These are phyloP conservation scores for Panopea generosa DNA, from an alignment of 2,888 invertebrate species.

Conservation along the genomic window DNA sequence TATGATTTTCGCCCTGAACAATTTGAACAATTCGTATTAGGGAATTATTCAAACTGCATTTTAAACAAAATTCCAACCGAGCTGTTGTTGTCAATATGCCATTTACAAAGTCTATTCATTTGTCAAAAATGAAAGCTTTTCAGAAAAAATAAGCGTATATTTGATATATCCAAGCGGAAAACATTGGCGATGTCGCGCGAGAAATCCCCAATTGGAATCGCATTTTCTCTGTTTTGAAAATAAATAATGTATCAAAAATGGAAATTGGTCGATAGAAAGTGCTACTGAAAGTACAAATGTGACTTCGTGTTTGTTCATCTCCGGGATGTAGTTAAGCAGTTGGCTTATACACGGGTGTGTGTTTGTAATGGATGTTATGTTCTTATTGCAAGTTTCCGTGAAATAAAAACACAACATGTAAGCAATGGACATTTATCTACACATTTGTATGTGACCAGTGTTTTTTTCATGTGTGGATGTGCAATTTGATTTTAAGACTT, in stretches of 20 bases:
- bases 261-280: constrained; percentile 1
- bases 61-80: constrained; percentile 16
- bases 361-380: too few species aligned
- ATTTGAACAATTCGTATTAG: constrained; percentile 14
- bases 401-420: too few species aligned
- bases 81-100: constrained; percentile 24
- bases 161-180: constrained; percentile 24
- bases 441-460: too few species aligned
- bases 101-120: constrained; percentile 32
- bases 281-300: too few species aligned
- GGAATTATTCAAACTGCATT: constrained; percentile 36
- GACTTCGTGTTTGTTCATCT: too few species aligned
- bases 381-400: too few species aligned
- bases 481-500: too few species aligned
- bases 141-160: constrained; percentile 1
- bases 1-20: constrained; percentile 13
- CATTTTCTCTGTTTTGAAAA: neutral
- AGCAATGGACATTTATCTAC: too few species aligned
- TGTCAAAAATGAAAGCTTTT: constrained; percentile 21
- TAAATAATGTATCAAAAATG: neutral
- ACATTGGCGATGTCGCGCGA: neutral
- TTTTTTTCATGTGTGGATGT: too few species aligned
- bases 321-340: too few species aligned
- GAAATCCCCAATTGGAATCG: constrained; percentile 11
- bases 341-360: too few species aligned